Base-by-base conservation (phyloP, 2,888 invertebrate species). In the Diachrysia chrysitis region DNA sequence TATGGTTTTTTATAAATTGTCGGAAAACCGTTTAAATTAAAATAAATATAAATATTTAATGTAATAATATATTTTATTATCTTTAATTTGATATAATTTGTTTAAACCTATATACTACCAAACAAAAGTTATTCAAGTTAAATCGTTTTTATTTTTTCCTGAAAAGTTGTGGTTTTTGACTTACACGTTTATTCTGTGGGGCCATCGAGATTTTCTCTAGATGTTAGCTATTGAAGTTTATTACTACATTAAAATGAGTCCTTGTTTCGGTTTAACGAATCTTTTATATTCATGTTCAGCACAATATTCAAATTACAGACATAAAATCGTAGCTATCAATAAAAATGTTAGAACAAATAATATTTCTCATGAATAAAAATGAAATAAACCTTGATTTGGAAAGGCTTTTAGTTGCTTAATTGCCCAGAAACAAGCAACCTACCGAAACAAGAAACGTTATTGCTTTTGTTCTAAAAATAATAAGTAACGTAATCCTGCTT, bases 341-440 rank as follows among this genome's bases (percentile, higher is more conserved):
- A 63, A 69, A 60, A 73, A 62, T 66, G 37, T 61, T 59, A 54
- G 17, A 17, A 21, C 25, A 65, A 61, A 54, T 57, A 51, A 42
- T 53, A 54, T n/a, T 32, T 14, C 53, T 66, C 23, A 51, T 32
- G 63, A 78, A 77, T 71, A 71, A 71, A 73, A 74, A 19, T 63
- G 57, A 59, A 64, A 57, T 68, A 60, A 76, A 66, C 61, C 66
- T 51, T 64, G 57, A 64, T 69, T 66, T 21, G 7, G 9, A 46
- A 56, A 64, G 35, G 57, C 66, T 63, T 69, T 69, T 64, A 62
- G 62, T 53, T 62, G 55, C 51, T 66, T 68, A 62, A 66, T 72
- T 68, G 25, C 35, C 55, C 56, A 25, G 57, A 59, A 66, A 51
- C 54, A 54, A 21, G 16, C 35, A 60, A 48, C 4, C 3, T 53